Percentiles rank a stretch among this genome's conserved stretches.
Evolutionary conservation across 2,888 invertebrate species (phyloP).

Genomic region (Eristalis intricaria): DNA sequence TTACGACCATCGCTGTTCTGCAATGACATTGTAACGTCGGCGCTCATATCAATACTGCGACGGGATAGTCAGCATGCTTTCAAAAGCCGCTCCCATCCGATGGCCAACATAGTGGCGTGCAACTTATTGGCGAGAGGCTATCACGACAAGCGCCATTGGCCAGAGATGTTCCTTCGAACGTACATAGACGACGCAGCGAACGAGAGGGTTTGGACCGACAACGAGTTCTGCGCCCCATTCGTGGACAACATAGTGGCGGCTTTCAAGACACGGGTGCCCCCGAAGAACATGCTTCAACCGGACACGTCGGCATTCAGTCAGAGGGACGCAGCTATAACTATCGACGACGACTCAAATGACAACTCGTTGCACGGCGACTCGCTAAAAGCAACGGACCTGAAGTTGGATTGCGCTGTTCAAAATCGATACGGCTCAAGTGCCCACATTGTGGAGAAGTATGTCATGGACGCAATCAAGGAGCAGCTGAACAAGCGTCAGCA

Average conservation of each 20-base stretch:
- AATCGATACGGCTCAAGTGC: conserved; percentile 83
- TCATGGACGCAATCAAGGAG: conserved; percentile 93
- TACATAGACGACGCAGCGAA: conserved; percentile 97
- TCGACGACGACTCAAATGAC: conserved; percentile 83
- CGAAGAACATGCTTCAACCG: conserved; percentile 75
- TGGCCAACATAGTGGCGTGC: conserved; percentile 91
- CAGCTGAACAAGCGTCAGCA: conserved; percentile 92
- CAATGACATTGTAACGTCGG: conserved; percentile 89
- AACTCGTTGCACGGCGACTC: conserved; percentile 79
- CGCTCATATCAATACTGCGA: conserved; percentile 90
- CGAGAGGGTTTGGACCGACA: conserved; percentile 97
- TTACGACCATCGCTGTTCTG: conserved; percentile 89
- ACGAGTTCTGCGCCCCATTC: conserved; percentile 93
- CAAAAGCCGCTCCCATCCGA: conserved; percentile 90
- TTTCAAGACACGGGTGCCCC: conserved; percentile 79
- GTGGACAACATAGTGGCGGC: conserved; percentile 92
- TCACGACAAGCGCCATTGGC: conserved; percentile 93
- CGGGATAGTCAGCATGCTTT: conserved; percentile 86
- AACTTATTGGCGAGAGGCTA: conserved; percentile 92
- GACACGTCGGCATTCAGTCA: conserved; percentile 57
- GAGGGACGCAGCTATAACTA: conserved; percentile 74
- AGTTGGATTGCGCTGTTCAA: conserved; percentile 82
- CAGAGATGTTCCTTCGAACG: conserved; percentile 94
- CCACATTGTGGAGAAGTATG: conserved; percentile 86
- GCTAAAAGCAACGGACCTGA: conserved; percentile 81